Evolutionary conservation across 2,113 vertebrate species (phyloP).

Genomic region (Ceratotherium simum): DNA sequence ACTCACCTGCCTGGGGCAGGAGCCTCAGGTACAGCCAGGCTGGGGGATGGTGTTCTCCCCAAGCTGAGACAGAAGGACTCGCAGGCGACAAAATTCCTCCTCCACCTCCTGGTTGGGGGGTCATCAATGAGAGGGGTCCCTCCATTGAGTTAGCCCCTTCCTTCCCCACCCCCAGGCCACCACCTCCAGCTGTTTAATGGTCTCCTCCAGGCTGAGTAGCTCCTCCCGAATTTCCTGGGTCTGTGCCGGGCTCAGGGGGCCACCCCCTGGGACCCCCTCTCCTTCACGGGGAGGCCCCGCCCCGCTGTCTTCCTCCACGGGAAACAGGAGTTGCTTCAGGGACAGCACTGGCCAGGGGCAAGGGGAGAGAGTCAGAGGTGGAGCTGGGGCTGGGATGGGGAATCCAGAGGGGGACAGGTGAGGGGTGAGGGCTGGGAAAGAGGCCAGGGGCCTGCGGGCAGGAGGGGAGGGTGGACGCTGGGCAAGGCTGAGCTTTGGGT

Average conservation of each 20-base stretch:
- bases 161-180: accelerated
- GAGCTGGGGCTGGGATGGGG: background rate
- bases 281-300: conserved; percentile 57
- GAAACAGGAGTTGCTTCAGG: conserved; percentile 90
- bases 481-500: background rate
- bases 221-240: conserved; percentile 86
- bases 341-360: conserved; percentile 84
- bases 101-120: conserved; percentile 79
- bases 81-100: conserved; percentile 80
- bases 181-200: conserved; percentile 91
- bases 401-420: background rate
- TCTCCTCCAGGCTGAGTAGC: conserved; percentile 88
- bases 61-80: conserved; percentile 76
- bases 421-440: background rate
- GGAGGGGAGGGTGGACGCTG: background rate
- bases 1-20: conserved; percentile 51
- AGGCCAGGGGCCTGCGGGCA: background rate
- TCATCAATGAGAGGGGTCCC: background rate
- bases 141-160: no score
- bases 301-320: conserved; percentile 81
- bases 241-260: conserved; percentile 85
- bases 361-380: background rate
- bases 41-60: conserved; percentile 60
- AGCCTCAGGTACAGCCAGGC: conserved; percentile 78
- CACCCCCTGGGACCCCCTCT: conserved; percentile 14